A percentile compares a stretch with the other conserved stretches of the same genome.
These are phyloP conservation scores for Ailuropoda melanoleuca DNA, from an alignment of 2,113 vertebrate species.

Conservation along the genomic window DNA sequence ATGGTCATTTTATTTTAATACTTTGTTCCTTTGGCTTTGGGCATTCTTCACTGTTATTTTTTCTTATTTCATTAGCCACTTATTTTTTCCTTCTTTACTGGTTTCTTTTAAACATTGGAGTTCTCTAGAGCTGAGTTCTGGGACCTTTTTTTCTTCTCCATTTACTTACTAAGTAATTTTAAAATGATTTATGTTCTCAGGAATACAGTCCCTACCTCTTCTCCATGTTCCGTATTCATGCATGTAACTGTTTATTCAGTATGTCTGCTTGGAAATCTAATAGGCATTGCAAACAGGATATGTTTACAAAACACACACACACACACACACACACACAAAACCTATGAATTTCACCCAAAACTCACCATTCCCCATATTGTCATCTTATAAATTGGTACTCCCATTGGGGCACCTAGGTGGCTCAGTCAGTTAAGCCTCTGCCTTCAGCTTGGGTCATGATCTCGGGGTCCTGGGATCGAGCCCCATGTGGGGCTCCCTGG, in stretches of 20 bases:
- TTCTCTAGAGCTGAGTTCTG: not conserved
- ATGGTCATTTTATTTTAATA: not conserved
- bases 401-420: too few relatives aligned
- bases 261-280: not conserved
- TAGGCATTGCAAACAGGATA: not conserved
- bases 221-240: not conserved
- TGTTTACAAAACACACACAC: too few relatives aligned
- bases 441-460: too few relatives aligned
- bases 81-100: not conserved
- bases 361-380: not conserved
- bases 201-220: not conserved
- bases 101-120: not conserved
- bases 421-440: too few relatives aligned
- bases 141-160: not conserved
- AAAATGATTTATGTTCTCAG: not conserved
- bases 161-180: not conserved
- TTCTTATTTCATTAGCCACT: not conserved
- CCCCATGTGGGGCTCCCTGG: too few relatives aligned
- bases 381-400: not conserved
- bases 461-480: too few relatives aligned
- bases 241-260: not conserved
- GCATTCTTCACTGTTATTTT: not conserved
- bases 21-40: not conserved
- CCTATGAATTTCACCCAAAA: not conserved
- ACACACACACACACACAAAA: not conserved